Percentiles rank a stretch among this genome's conserved stretches.
Evolutionary conservation across 2,113 vertebrate genomes (phyloP).

Genomic region (Hypocryptadius cinnamomeus): DNA sequence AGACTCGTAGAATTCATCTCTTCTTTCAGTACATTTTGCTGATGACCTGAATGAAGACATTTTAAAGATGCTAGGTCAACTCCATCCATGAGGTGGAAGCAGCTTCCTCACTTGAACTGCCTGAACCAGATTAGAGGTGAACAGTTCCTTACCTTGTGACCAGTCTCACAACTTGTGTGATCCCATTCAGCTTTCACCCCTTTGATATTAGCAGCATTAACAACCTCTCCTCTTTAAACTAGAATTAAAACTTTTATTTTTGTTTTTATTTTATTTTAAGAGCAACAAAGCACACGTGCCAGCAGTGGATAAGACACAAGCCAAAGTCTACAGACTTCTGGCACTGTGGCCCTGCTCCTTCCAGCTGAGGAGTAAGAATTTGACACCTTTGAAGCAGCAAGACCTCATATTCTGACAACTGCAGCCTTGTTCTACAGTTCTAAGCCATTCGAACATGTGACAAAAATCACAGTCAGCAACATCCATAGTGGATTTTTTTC

Average conservation of each 20-base stretch:
- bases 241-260: conserved; percentile 17
- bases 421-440: conserved; percentile 76
- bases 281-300: conserved; percentile 59
- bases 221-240: conserved; percentile 24
- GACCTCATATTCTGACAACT: conserved; percentile 75
- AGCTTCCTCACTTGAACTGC: not conserved
- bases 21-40: not conserved
- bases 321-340: conserved; percentile 78
- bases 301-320: conserved; percentile 70
- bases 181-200: not conserved
- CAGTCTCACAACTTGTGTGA: not conserved
- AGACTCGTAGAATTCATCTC: not conserved
- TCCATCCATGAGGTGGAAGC: not conserved
- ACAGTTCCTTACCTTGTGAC: not conserved
- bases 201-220: conserved; percentile 28
- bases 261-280: conserved; percentile 19
- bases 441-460: conserved; percentile 71
- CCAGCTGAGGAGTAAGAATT: conserved; percentile 85
- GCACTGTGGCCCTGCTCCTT: conserved; percentile 65
- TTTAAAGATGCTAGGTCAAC: not conserved
- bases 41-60: not conserved
- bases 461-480: conserved; percentile 83
- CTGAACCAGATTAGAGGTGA: not conserved
- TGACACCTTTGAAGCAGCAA: conserved; percentile 80
- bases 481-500: conserved; percentile 72